Percentiles rank a stretch among this genome's conserved stretches.
Evolutionary conservation across 2,113 vertebrate genomes (phyloP).

Genomic region (Emydura subglobosa): DNA sequence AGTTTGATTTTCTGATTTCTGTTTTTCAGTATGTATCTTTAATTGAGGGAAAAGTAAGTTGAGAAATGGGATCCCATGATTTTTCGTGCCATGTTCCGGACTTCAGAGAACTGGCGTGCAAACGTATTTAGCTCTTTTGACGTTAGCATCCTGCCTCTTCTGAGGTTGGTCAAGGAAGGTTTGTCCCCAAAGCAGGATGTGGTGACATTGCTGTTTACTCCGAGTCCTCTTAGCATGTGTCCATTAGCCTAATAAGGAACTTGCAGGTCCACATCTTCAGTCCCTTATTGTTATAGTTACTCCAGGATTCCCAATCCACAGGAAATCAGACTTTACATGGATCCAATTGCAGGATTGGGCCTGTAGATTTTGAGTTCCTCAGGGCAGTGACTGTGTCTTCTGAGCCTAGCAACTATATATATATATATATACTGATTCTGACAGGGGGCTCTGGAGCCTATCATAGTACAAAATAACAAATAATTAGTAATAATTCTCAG

Average conservation of each 20-base stretch:
- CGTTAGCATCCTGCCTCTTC: background rate
- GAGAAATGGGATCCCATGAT: background rate
- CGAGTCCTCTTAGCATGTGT: rapidly evolving
- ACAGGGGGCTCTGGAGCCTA: background rate
- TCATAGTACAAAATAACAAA: background rate
- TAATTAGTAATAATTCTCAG: constrained; percentile 56
- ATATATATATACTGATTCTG: background rate
- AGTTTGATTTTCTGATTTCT: background rate
- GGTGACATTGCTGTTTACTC: background rate
- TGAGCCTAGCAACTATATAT: background rate
- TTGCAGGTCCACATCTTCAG: background rate
- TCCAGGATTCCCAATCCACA: background rate
- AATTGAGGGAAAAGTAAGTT: background rate
- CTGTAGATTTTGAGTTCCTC: constrained; percentile 38
- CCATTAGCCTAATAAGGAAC: background rate
- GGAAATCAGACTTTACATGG: background rate
- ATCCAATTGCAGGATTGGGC: constrained; percentile 34
- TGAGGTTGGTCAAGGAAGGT: background rate
- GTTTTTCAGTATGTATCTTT: background rate
- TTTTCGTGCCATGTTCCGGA: background rate
- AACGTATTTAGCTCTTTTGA: background rate
- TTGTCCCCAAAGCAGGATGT: background rate
- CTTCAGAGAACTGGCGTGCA: background rate
- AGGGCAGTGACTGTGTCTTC: constrained; percentile 23
- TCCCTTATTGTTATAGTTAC: background rate